Conservation (phyloP, 2,113 vertebrate genomes). For the Macquaria ambigua region DNA sequence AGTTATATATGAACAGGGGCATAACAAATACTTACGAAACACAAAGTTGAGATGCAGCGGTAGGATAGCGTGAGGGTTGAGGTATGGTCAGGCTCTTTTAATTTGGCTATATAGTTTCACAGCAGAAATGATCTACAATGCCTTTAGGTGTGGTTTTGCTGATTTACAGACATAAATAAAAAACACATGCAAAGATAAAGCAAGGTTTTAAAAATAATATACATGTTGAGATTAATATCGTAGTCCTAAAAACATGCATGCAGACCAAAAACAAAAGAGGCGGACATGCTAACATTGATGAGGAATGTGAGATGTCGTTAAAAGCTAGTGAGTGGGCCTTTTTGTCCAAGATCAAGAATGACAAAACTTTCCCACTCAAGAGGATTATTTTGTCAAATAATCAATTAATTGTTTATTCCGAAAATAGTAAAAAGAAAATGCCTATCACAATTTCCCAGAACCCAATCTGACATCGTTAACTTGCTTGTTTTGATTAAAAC, state of each 20-base stretch:
- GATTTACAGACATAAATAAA: background rate
- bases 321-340: background rate
- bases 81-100: background rate
- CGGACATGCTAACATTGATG: background rate
- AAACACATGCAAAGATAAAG: background rate
- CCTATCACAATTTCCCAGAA: background rate
- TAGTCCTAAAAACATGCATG: background rate
- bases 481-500: too few species aligned
- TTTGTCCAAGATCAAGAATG: background rate
- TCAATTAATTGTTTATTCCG: background rate
- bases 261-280: background rate
- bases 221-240: background rate
- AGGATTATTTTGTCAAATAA: background rate
- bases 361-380: background rate
- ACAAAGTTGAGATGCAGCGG: background rate
- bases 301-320: background rate
- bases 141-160: background rate
- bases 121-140: background rate
- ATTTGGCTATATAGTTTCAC: background rate
- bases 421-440: background rate
- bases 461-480: background rate
- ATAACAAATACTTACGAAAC: background rate
- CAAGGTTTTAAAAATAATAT: background rate
- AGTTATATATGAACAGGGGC: background rate
- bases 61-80: background rate